A percentile compares a stretch with the other conserved stretches of the same genome.
These are phyloP conservation scores for Paralvinella palmiformis DNA, from an alignment of 1,140 invertebrate species.

Conservation along the genomic window DNA sequence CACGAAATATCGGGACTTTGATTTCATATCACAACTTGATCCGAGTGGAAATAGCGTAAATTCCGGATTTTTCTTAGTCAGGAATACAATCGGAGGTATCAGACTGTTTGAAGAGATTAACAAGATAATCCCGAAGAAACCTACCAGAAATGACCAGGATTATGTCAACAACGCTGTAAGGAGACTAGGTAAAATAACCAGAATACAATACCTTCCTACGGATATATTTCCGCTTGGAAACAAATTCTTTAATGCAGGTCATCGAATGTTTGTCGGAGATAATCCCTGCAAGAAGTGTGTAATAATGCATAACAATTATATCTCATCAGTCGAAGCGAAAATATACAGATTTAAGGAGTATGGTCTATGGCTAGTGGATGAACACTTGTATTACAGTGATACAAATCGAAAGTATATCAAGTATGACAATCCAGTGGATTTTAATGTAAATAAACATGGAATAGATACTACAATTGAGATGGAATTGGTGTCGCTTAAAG, in stretches of 20 bases:
- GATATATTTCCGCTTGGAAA: not conserved
- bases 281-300: not conserved
- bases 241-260: not conserved
- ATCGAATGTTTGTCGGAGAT: not conserved
- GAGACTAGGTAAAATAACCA: not conserved
- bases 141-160: not conserved
- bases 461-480: not conserved
- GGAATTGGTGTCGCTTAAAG: not conserved
- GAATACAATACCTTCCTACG: not conserved
- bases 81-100: not conserved
- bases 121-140: not conserved
- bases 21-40: conserved; percentile 6
- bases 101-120: not conserved
- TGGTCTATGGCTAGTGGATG: conserved; percentile 12
- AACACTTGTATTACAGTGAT: conserved; percentile 5
- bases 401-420: not conserved
- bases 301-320: not conserved
- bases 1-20: not conserved
- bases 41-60: not conserved
- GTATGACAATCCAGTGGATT: not conserved
- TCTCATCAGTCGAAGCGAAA: not conserved
- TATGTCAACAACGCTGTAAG: not conserved
- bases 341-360: conserved; percentile 13
- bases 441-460: no score
- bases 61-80: conserved; percentile 2